These are phyloP conservation scores for Dugesia japonica DNA, from an alignment of 2,888 invertebrate species.

Conservation along the genomic window DNA sequence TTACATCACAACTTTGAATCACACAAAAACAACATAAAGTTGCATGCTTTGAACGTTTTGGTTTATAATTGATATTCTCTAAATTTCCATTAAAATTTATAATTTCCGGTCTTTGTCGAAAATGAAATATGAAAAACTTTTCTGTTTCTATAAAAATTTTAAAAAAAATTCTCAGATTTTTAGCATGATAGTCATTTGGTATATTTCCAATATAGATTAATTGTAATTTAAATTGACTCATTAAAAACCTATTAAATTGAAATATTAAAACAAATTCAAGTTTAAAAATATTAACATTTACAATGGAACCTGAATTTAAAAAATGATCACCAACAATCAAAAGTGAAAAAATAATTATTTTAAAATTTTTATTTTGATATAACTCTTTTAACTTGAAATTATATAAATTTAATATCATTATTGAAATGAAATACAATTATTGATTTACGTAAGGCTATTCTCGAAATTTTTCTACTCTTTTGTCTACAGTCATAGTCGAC, in stretches of 20 bases:
- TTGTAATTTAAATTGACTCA: neutral
- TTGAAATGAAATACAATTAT: too few species aligned
- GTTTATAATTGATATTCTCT: neutral
- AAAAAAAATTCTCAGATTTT: neutral
- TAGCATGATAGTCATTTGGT: neutral
- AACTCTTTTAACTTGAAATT: too few species aligned
- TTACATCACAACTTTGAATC: neutral
- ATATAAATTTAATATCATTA: too few species aligned
- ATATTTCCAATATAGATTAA: constrained; percentile 3
- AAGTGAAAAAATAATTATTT: too few species aligned
- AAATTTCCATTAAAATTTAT: constrained; percentile 1
- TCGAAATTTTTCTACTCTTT: constrained; percentile 20
- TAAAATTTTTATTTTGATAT: too few species aligned
- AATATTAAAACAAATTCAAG: neutral
- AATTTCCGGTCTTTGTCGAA: constrained; percentile 1
- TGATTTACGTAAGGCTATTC: neutral
- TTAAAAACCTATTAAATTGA: neutral
- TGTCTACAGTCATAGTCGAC: neutral
- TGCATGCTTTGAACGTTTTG: neutral
- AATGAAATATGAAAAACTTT: neutral
- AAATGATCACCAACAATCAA: too few species aligned
- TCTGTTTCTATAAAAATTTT: neutral
- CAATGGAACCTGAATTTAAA: too few species aligned
- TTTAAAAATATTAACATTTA: too few species aligned
- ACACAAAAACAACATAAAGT: neutral